Percentiles rank a stretch among this genome's conserved stretches.
phyloP scores from a whole-genome alignment of 2,113 vertebrate genomes.

The Dromiciops gliroides region DNA sequence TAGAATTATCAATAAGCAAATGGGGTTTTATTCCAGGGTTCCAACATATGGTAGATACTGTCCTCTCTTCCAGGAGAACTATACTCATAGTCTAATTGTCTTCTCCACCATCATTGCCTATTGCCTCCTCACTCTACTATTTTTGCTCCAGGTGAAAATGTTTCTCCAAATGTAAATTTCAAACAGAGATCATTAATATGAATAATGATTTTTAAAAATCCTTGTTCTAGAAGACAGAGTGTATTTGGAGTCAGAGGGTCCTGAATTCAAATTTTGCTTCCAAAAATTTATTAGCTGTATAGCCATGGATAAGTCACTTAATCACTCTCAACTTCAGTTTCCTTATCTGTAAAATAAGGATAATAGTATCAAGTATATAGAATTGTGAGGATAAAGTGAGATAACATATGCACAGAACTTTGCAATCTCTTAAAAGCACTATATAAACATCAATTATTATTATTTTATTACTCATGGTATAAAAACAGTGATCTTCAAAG shows the following conservation, averaged over 20 bases:
- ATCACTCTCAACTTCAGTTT: no score
- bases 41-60: background rate
- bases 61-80: background rate
- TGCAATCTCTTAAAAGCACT: background rate
- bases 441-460: background rate
- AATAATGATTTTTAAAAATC: background rate
- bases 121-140: no score
- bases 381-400: background rate
- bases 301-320: no score
- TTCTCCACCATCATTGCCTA: background rate
- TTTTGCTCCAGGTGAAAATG: no score
- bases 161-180: background rate
- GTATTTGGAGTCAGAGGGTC: no score
- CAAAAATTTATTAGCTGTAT: no score
- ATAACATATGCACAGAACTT: background rate
- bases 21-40: background rate
- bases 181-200: background rate
- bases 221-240: background rate
- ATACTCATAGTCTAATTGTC: background rate
- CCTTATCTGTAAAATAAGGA: no score
- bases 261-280: no score
- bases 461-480: background rate
- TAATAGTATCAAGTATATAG: background rate
- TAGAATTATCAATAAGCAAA: background rate
- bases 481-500: no score